These are phyloP conservation scores for Calvadosia cruxmelitensis DNA, from an alignment of 30 jellyfish, hydroid and myxozoan genomes.

Conservation along the genomic window DNA sequence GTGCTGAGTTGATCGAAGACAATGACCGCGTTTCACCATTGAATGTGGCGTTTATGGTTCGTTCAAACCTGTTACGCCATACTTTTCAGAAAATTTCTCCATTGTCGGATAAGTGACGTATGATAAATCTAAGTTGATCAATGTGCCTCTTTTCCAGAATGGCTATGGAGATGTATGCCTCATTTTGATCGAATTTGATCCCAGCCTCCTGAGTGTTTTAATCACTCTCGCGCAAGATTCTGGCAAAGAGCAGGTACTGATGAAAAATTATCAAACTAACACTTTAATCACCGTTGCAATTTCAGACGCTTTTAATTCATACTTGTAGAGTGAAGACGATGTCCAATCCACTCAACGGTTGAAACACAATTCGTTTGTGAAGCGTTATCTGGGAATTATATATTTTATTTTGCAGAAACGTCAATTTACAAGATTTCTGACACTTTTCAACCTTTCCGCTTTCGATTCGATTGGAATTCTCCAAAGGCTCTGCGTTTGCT, in stretches of 20 bases:
- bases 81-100: not conserved
- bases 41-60: slow-evolving; percentile 56
- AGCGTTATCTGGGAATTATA: too few relatives aligned
- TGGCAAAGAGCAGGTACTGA: not conserved
- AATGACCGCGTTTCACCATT: slow-evolving; percentile 51
- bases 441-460: slow-evolving; percentile 20
- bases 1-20: slow-evolving; percentile 27
- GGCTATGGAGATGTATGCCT: slow-evolving; percentile 49
- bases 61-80: not conserved
- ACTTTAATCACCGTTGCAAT: too few relatives aligned
- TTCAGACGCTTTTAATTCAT: too few relatives aligned
- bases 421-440: slow-evolving; percentile 16
- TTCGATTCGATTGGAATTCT: slow-evolving; percentile 16
- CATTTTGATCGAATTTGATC: slow-evolving; percentile 23
- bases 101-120: not conserved
- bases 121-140: too few relatives aligned
- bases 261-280: too few relatives aligned
- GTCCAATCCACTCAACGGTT: too few relatives aligned
- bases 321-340: too few relatives aligned
- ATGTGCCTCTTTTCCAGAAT: not conserved
- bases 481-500: slow-evolving; percentile 2
- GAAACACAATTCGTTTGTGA: too few relatives aligned
- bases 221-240: slow-evolving; percentile 19
- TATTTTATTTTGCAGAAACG: too few relatives aligned
- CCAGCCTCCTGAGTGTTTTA: slow-evolving; percentile 15